A percentile compares a stretch with the other conserved stretches of the same genome.
These are phyloP conservation scores for Thalassarche chlororhynchos DNA, from an alignment of 2,113 vertebrate genomes.

Conservation along the genomic window DNA sequence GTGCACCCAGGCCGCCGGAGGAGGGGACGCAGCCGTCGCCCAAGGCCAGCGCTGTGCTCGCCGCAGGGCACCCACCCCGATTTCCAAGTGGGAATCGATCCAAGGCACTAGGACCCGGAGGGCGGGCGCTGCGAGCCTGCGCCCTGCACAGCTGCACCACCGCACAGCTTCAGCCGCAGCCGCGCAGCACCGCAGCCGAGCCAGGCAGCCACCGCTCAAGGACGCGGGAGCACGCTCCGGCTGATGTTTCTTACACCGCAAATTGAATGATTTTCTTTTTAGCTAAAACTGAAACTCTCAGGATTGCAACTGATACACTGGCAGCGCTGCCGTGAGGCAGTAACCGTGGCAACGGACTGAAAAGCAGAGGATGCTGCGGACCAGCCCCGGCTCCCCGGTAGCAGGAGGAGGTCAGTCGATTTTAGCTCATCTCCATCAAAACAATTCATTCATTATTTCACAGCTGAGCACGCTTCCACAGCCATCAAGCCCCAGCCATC, in stretches of 20 bases:
- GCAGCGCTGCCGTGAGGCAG: neutral
- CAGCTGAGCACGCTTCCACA: neutral
- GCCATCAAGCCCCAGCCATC: too few species aligned
- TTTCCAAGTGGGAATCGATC: neutral
- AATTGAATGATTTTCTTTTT: neutral
- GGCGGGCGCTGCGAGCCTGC: slow-evolving; percentile 41
- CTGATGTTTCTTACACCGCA: rapidly evolving
- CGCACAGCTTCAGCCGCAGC: slow-evolving; percentile 33
- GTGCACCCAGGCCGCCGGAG: too few species aligned
- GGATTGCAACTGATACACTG: neutral
- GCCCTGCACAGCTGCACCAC: slow-evolving; percentile 68
- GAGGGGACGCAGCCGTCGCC: too few species aligned
- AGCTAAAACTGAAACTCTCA: neutral
- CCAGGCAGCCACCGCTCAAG: neutral
- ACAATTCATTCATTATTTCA: neutral
- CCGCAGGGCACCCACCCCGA: neutral
- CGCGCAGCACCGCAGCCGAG: slow-evolving; percentile 9
- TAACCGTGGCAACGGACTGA: slow-evolving; percentile 61
- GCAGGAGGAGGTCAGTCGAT: slow-evolving; percentile 57
- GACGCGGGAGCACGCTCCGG: neutral
- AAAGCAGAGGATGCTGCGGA: slow-evolving; percentile 42
- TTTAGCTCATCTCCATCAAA: neutral
- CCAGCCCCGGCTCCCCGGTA: neutral
- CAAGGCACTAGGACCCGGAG: slow-evolving; percentile 72
- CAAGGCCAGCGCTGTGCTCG: rapidly evolving